phyloP scores from a whole-genome alignment of 35 echinoderm and acorn worm species.

The Apostichopus parvimensis region DNA sequence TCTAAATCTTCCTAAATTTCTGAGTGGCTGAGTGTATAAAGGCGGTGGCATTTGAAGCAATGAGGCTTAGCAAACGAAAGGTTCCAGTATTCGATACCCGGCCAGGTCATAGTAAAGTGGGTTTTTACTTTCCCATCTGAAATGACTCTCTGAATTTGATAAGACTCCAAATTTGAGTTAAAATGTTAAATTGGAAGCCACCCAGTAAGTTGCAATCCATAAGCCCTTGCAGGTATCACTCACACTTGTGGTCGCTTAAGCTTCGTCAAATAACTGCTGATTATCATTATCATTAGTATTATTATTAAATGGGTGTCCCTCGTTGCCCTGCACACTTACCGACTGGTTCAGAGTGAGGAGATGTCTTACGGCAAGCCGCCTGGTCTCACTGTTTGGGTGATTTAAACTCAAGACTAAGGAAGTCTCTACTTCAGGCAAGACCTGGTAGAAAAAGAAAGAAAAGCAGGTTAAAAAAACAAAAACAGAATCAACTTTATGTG shows the following conservation, averaged over 20 bases:
- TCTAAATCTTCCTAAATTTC: no score
- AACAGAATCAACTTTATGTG: not conserved
- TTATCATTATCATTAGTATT: not conserved
- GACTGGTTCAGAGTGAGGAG: slow-evolving; percentile 49
- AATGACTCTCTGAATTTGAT: no score
- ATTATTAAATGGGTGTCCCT: not conserved
- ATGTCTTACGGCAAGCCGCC: slow-evolving; percentile 71
- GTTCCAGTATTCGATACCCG: no score
- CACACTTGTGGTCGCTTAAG: not conserved
- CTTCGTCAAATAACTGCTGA: not conserved
- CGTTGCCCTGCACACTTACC: slow-evolving; percentile 30
- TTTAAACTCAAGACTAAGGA: slow-evolving; percentile 89
- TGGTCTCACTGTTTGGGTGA: slow-evolving; percentile 68
- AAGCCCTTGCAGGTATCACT: no score
- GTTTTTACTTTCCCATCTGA: no score
- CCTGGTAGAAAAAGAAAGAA: slow-evolving; percentile 55
- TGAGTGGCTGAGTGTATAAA: no score
- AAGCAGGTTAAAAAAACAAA: not conserved
- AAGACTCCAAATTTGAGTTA: no score
- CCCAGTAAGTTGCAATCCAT: no score
- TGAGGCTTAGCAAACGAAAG: no score
- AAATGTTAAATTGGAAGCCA: no score
- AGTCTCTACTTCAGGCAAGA: slow-evolving; percentile 63
- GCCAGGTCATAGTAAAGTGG: no score
- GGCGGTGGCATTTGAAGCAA: no score